A percentile compares a stretch with the other conserved stretches of the same genome.
Evolutionary conservation across 1,140 invertebrate species (phyloP).

Genomic region (Lanistes nyassanus): DNA sequence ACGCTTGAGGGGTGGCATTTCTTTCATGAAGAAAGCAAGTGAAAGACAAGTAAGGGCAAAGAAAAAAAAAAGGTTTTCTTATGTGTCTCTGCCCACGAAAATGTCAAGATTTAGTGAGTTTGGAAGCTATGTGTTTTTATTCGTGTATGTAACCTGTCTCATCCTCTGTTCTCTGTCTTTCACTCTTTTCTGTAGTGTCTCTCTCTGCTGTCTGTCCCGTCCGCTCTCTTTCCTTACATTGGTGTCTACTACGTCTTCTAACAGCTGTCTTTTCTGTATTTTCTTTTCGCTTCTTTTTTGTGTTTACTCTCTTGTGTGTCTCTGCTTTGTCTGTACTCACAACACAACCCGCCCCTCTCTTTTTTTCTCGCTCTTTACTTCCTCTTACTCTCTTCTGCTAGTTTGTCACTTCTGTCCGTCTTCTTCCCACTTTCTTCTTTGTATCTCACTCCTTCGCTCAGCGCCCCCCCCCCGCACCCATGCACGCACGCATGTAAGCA

Average conservation of each 20-base stretch:
- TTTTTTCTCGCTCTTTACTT: background rate
- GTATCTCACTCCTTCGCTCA: slow-evolving; percentile 15
- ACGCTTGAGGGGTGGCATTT: too few species aligned
- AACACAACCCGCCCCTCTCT: background rate
- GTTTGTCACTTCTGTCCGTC: background rate
- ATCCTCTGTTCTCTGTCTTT: slow-evolving; percentile 6
- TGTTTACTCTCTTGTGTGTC: background rate
- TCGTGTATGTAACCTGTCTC: too few species aligned
- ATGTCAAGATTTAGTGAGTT: too few species aligned
- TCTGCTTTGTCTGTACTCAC: background rate
- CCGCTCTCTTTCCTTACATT: background rate
- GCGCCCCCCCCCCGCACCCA: too few species aligned
- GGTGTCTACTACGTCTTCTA: background rate
- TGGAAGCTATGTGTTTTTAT: too few species aligned
- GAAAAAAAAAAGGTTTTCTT: too few species aligned
- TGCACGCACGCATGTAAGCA: slow-evolving; percentile 1
- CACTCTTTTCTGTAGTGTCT: slow-evolving; percentile 9
- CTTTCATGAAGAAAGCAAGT: too few species aligned
- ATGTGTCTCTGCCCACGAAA: too few species aligned
- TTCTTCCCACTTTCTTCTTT: slow-evolving; percentile 11
- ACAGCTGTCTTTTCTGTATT: background rate
- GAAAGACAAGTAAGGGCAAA: too few species aligned
- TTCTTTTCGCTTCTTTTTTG: slow-evolving; percentile 1
- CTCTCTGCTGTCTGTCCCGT: slow-evolving; percentile 6
- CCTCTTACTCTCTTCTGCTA: background rate